Base-by-base conservation (phyloP, 1,140 invertebrate species). In the Elymnias hypermnestra region DNA sequence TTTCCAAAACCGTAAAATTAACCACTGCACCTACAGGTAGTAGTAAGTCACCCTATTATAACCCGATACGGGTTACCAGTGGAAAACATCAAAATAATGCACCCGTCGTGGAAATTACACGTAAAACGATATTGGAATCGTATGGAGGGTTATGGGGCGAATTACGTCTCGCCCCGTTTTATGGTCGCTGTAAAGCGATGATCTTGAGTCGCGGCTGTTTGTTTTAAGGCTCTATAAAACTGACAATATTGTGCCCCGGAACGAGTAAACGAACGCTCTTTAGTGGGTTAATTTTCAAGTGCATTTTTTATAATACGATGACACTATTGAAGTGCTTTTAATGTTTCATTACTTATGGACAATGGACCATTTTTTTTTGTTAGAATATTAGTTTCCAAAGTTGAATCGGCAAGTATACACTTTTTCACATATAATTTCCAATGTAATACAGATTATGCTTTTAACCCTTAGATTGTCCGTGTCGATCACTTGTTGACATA, bases 101-200 rank as follows among this genome's bases (percentile, higher is more conserved):
- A 19, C 9, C 9, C 33, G 9, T 36, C 10, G 33, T 36, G 33
- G 19, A 36, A 36, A 36, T 36, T 36, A 36, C 33, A 36, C 18
- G 33, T 36, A 36, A 36, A 36, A 21, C 15, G 15, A 36, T 36
- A 36, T 36, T 36, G 33, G 15, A 36, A 21, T 36, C 33, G 33
- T 36, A 19, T 36, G 33, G 33, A 36, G 33, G 31, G 31, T 35
- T 35, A 35, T 8, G 31, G 31, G 31, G 33, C 33, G 17, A 36
- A 36, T 36, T 36, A 36, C 33, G 17, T 13, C 15, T 13, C 33
- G 12, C 33, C 15, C 10, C 2, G n/a, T 21, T 36, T 36, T 36
- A 36, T 36, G n/a, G 33, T 19, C 33, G 33, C 33, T 12, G 18
- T 36, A 36, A 36, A 36, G 33, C 33, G n/a, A 33, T 33, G 33